Evolutionary conservation across 2,888 invertebrate genomes (phyloP).

Genomic region (Nematopogon swammerdamellus): DNA sequence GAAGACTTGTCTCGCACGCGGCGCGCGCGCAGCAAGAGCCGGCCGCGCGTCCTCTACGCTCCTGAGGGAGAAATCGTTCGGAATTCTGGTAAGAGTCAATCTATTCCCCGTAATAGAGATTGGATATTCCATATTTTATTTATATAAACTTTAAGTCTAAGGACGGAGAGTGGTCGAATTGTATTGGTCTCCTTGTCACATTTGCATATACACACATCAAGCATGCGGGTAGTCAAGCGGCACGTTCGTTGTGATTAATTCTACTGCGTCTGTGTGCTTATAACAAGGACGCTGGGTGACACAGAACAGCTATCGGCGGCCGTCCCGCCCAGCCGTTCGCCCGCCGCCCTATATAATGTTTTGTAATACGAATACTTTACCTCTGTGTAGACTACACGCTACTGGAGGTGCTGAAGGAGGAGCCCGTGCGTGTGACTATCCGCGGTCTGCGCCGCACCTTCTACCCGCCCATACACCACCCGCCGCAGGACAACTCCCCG

Average conservation of each 20-base stretch:
- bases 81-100: constrained; percentile 61
- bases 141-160: no score
- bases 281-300: no score
- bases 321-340: no score
- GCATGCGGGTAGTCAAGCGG: no score
- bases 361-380: background rate
- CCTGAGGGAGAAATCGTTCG: constrained; percentile 79
- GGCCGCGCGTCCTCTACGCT: constrained; percentile 80
- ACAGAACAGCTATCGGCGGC: no score
- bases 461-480: constrained; percentile 83
- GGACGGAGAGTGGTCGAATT: no score
- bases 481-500: constrained; percentile 79
- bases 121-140: no score
- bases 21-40: constrained; percentile 78
- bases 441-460: constrained; percentile 79
- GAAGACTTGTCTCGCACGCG: constrained; percentile 36
- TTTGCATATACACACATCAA: no score
- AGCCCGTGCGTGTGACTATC: constrained; percentile 80
- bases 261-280: no score
- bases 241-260: no score
- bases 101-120: constrained; percentile 1
- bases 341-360: no score
- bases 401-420: constrained; percentile 81
- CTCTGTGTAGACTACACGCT: constrained; percentile 69
- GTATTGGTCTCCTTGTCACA: no score